Evolutionary conservation across 1,140 invertebrate genomes (phyloP), one percentile per base, ranked within the genome.

Genomic region (Drosophila auraria): DNA sequence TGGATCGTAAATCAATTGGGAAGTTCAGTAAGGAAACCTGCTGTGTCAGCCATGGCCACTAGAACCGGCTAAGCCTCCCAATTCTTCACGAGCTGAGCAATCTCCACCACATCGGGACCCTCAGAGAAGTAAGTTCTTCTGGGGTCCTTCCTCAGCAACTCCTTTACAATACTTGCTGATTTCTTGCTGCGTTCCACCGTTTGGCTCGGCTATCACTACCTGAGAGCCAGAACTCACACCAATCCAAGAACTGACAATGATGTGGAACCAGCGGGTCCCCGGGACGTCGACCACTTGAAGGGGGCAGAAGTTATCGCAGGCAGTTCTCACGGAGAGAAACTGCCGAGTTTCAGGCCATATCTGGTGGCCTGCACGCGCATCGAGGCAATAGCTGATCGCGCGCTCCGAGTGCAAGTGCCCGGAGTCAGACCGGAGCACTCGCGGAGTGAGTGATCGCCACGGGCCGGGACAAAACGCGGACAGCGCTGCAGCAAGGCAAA

Each of bases 71-170:
- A 8, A 44, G 12, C 7, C 17, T 47, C 2, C 62, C 62, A 30
- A n/a, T 44, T 6, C 51, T 63, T 8, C 45, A 51, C 8, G 33
- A 62, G 47, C 47, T 62, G 33, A 62, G 60, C 4, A 62, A 62
- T 14, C 45, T 61, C 4, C 59, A 38, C 45, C 45, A 15, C 30
- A 61, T 23, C 25, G 30, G 30, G 49, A 30, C 15, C 50, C 27
- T 53, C 27, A 30, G 50, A 33, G 50, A 53, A 33, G 9, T 20
- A 53, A 9, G 27, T n/a, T 3, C n/a, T 15, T 2, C 14, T n/a
- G 2, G 50, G 50, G 2, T 36, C 50, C 50, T n/a, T 53, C 27
- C 14, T 33, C 7, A 53, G n/a, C 50, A 15, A 42, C 40, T 15
- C 40, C 3, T 42, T 42, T 9, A 2, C 40, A 14, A 25, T 27